Conservation (phyloP, 2,113 vertebrate genomes). For the Misgurnus anguillicaudatus region DNA sequence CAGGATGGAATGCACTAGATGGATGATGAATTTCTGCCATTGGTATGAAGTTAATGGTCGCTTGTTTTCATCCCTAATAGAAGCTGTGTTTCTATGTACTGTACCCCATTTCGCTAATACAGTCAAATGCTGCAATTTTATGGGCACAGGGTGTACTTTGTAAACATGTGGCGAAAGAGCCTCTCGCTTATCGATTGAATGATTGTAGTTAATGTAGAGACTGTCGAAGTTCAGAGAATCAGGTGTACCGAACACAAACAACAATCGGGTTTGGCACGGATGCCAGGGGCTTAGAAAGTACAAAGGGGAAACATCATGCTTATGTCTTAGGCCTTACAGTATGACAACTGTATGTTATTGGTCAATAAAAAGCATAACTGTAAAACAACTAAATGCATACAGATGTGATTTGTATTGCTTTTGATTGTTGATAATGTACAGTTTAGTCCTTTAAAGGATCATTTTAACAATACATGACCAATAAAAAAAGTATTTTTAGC, state of each 20-base stretch:
- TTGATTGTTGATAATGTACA: no score
- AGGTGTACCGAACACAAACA: conserved; percentile 52
- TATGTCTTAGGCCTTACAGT: no score
- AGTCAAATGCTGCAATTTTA: conserved; percentile 57
- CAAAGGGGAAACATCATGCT: no score
- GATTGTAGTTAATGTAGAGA: conserved; percentile 59
- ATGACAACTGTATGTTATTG: no score
- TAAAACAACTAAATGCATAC: no score
- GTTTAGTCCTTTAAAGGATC: no score
- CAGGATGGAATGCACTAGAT: conserved; percentile 77
- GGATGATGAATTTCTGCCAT: conserved; percentile 69
- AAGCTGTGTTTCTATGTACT: conserved; percentile 50
- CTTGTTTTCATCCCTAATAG: conserved; percentile 63
- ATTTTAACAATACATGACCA: no score
- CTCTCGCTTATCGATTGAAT: conserved; percentile 61
- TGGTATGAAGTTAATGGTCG: conserved; percentile 67
- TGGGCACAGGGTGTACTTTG: conserved; percentile 56
- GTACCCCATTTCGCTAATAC: conserved; percentile 32
- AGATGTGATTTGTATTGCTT: no score
- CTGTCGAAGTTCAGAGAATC: conserved; percentile 42
- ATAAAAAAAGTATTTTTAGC: no score
- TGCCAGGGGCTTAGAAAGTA: background rate
- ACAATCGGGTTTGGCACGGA: background rate
- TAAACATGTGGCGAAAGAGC: conserved; percentile 53
- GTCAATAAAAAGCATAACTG: no score